Conservation (phyloP, 2,113 vertebrate species). For the Xyliphius kryptos region DNA sequence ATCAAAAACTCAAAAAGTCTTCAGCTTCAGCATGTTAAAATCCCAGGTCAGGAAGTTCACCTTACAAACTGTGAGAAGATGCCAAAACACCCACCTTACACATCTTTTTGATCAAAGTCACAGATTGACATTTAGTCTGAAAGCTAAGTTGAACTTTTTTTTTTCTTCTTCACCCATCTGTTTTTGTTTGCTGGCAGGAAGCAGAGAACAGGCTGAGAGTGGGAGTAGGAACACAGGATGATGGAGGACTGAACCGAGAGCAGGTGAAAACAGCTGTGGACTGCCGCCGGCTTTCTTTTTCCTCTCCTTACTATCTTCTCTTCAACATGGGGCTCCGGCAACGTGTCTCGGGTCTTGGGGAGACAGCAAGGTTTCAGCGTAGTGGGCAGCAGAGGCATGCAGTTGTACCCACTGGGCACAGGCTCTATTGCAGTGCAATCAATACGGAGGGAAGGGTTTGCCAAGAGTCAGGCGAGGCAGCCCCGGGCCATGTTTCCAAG, state of each 20-base stretch:
- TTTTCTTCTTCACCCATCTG: slow-evolving; percentile 39
- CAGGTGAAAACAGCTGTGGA: slow-evolving; percentile 69
- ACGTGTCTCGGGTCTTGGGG: slow-evolving; percentile 53
- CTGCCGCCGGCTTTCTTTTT: slow-evolving; percentile 68
- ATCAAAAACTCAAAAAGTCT: too few relatives aligned
- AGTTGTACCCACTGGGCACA: slow-evolving; percentile 64
- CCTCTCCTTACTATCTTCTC: slow-evolving; percentile 56
- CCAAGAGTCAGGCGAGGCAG: slow-evolving; percentile 67
- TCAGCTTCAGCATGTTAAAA: slow-evolving; percentile 55
- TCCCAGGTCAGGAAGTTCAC: slow-evolving; percentile 63
- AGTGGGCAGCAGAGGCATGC: slow-evolving; percentile 63
- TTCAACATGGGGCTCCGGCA: slow-evolving; percentile 44
- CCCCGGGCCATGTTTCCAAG: slow-evolving; percentile 62
- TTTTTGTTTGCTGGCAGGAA: slow-evolving; percentile 58
- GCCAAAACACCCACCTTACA: slow-evolving; percentile 60
- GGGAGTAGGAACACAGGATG: slow-evolving; percentile 52
- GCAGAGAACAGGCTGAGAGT: slow-evolving; percentile 43
- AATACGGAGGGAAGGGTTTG: slow-evolving; percentile 68
- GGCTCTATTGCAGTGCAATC: slow-evolving; percentile 64
- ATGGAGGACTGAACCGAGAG: slow-evolving; percentile 52
- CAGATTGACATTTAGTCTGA: slow-evolving; percentile 57
- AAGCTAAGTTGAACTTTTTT: slow-evolving; percentile 67
- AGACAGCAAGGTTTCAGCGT: slow-evolving; percentile 54
- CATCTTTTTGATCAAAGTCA: slow-evolving; percentile 63
- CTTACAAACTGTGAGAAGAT: slow-evolving; percentile 56